Base-by-base conservation (phyloP, 2,888 invertebrate genomes). In the Parelbella ahira region DNA sequence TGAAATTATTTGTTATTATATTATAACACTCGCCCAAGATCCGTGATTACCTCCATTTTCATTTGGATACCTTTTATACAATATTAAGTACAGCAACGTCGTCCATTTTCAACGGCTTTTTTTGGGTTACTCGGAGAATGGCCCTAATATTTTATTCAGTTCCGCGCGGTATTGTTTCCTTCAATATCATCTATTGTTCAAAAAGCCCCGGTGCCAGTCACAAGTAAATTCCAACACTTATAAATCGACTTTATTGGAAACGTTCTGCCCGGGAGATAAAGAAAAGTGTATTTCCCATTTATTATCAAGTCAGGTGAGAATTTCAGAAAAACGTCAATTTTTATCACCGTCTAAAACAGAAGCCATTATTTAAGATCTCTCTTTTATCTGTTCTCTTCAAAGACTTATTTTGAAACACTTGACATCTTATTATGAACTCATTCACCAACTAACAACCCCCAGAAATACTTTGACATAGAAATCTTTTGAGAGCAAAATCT, bases 281-380 rank as follows among this genome's bases (percentile, higher is more conserved):
- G 41, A 48, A 41, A 47, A 47, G 36, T 9, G 33, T 44, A 27
- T 38, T 28, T 25, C 12, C 28, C 29, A 32, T 48, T 43, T 46
- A 37, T 47, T 44, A 46, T 45, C 19, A 4, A 12, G 37, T 44
- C 42, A 51, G 45, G 45, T 47, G 45, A 46, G 45, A 48, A 50
- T 34, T 34, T 21, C 15, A 27, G 11, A 30, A 20, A 19, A 38
- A 19, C n/a, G 21, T 8, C 8, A 29, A 29, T 39, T 30, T 39
- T 11, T 30, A 25, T 25, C 9, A 15, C 24, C 10, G 8, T n/a
- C n/a, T 6, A 32, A 25, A 13, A 30, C 4, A 32, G 8, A 18
- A 5, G 20, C n/a, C 10, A 39, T 30, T 25, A 15, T 3, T 15
- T 15, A 15, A 15, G 15, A 15, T 15, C 15, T 3, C 15, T 15